Evolutionary conservation across 2,888 invertebrate genomes (phyloP), one percentile per base, ranked within the genome.

Genomic region (Fissipunctia ypsillon): DNA sequence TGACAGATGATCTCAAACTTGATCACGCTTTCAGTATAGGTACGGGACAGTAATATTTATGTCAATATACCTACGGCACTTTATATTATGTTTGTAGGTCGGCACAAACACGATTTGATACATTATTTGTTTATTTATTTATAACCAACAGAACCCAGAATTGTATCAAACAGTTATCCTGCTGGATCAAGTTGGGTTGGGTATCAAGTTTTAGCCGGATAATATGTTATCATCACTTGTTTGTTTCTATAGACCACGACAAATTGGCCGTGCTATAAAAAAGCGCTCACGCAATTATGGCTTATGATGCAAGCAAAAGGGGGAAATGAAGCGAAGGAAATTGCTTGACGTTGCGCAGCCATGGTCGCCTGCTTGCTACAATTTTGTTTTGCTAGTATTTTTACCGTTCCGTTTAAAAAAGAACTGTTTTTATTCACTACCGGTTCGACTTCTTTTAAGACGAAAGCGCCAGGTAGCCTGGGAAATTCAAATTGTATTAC

Each of bases 321-420:
- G 69, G 84, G 81, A 81, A 81, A 84, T 61, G 64, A 84, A 84
- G 65, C 81, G 57, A 69, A 81, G 70, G 70, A 83, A 81, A 81
- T 84, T 70, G 64, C 68, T 80, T 70, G 65, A 65, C 48, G 81
- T 74, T 68, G 81, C 64, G 64, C 74, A 50, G 81, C 84, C 84
- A 84, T 75, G 84, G 81, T 43, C 76, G 69, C 52, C 22, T 52
- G 66, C 52, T 43, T 68, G 68, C 41, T 59, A 54, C 69, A 31
- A 67, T 70, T 59, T 69, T 65, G 38, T 66, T 59, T 74, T 54
- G 16, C 9, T 57, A 28, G n/a, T 41, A 41, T 52, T 69, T 63
- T 65, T 72, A 52, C 45, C 6, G 65, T 78, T 65, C 31, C 45
- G n/a, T n/a, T 19, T 57, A 60, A 59, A 63, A 60, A 56, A n/a